Base-by-base conservation (phyloP, 2,797 vertebrate species). In the Centroberyx gerrardi region DNA sequence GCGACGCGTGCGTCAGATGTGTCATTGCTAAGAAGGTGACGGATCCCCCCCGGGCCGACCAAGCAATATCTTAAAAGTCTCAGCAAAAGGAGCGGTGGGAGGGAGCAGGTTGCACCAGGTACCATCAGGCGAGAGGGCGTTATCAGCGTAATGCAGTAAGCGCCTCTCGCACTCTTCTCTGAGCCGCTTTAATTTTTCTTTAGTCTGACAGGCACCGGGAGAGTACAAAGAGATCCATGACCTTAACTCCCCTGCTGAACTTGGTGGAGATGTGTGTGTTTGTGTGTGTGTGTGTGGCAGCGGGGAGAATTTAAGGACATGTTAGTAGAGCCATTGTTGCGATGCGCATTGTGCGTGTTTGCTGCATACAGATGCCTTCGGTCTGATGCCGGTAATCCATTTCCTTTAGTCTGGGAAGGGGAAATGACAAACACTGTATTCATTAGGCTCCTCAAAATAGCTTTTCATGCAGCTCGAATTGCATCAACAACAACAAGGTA, bases 101-200 rank as follows among this genome's bases (percentile, higher is more conserved):
- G 59, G 55, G 18, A 61, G 55, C 72, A 14, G 42, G 44, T 46
- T 60, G 46, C 31, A 44, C 10, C 49, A 77, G 46, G 76, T 69
- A 60, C 64, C 48, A 51, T 56, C 22, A 46, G 69, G 64, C 0
- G 4, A 68, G 58, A 46, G 64, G 62, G 61, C 55, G 49, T 87
- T 88, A 90, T 91, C 78, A 1, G 59, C 58, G 51, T 68, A 68
- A 60, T 80, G 79, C 90, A 91, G 84, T 81, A 40, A 72, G 81
- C 77, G 42, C 53, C 53, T 62, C 75, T 64, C 68, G 71, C 81
- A 71, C 76, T 74, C 44, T 63, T 38, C 75, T 70, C 64, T 54
- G 48, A 72, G 78, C 48, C 28, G 44, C 65, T 85, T 87, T 76
- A 36, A 86, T 88, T 88, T 87, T 83, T 76, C 68, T 80, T 84